phyloP scores from a whole-genome alignment of 2,113 vertebrate genomes.

The Leptosomus discolor region DNA sequence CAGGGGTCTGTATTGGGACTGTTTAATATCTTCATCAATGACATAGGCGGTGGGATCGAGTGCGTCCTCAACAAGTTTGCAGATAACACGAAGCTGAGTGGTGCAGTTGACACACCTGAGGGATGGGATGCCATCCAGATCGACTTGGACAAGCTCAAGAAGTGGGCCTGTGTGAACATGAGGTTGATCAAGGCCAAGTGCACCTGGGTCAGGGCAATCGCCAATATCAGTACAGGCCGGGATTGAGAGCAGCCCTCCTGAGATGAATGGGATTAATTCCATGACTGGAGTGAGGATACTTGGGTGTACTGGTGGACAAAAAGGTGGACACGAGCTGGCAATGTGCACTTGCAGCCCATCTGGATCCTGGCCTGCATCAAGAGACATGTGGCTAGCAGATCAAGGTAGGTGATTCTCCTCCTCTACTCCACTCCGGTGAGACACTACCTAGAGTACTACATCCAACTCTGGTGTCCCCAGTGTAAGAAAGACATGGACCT shows the following conservation, averaged over 20 bases:
- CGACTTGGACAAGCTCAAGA: too few species aligned
- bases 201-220: fast-evolving
- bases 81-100: not conserved
- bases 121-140: too few species aligned
- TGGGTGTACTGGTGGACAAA: not conserved
- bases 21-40: not conserved
- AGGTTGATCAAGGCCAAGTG: not conserved
- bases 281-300: too few species aligned
- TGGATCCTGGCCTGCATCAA: not conserved
- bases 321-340: not conserved
- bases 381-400: not conserved
- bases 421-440: not conserved
- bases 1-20: not conserved
- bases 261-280: too few species aligned
- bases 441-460: not conserved
- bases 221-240: not conserved
- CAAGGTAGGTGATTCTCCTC: not conserved
- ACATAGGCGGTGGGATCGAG: not conserved
- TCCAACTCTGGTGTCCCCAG: not conserved
- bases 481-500: not conserved
- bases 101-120: too few species aligned
- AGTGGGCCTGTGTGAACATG: too few species aligned
- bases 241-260: not conserved
- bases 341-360: fast-evolving
- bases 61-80: not conserved